phyloP scores from a whole-genome alignment of 2,797 vertebrate genomes.

The Graptemys geographica region DNA sequence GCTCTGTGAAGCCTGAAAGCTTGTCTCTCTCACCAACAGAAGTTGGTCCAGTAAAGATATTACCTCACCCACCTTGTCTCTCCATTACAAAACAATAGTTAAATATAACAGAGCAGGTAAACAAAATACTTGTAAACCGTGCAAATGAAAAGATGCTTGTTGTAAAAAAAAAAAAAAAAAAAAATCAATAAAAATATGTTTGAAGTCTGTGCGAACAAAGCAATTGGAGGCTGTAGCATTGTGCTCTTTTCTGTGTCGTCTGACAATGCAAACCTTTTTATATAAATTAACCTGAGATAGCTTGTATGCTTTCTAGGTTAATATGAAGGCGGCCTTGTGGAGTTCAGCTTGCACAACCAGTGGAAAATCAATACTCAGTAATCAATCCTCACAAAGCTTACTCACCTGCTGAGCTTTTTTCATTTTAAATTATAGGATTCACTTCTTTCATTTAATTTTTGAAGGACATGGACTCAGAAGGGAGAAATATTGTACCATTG shows the following conservation, averaged over 20 bases:
- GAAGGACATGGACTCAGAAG: constrained; percentile 43
- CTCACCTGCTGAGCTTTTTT: constrained; percentile 64
- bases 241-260: not conserved
- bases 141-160: not conserved
- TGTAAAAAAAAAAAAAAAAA: not conserved
- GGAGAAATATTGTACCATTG: constrained; percentile 18
- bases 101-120: not conserved
- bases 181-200: not conserved
- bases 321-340: constrained; percentile 21
- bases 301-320: constrained; percentile 44
- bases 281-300: constrained; percentile 16
- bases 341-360: constrained; percentile 44
- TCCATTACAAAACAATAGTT: not conserved
- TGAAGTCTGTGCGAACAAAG: not conserved
- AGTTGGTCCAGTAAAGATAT: not conserved
- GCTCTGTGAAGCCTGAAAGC: not conserved
- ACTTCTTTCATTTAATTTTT: constrained; percentile 67
- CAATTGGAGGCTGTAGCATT: not conserved
- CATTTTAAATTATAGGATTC: constrained; percentile 55
- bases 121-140: not conserved
- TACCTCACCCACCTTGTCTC: not conserved
- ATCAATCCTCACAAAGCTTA: constrained; percentile 62
- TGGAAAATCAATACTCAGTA: constrained; percentile 66
- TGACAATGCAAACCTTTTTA: not conserved
- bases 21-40: not conserved